Base-by-base conservation (phyloP, 1,140 invertebrate species). In the Phortica variegata region DNA sequence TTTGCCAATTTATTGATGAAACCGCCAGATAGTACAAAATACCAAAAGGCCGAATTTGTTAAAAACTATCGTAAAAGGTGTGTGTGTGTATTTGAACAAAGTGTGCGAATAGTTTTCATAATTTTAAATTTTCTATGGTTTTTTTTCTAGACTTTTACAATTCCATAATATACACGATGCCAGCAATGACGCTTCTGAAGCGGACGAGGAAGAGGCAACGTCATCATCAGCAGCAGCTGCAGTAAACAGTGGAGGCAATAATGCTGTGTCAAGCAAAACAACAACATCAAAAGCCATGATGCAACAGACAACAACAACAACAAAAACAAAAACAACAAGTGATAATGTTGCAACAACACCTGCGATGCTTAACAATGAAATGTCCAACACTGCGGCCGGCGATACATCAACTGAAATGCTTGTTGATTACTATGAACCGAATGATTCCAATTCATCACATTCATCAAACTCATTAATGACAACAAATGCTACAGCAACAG, bases 1-100 rank as follows among this genome's bases (percentile, higher is more conserved):
- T 91, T 87, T 72, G 85, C 84, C 43, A 82, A 85, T 37, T 62
- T 89, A 16, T 77, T 88, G 20, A 77, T 88, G 46, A 87, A 88
- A 43, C 79, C 79, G 10, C 72, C 77, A 6, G 66, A 81, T 49
- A 63, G 61, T 19, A 54, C 78, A 57, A 79, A 83, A 36, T 80
- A 79, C 18, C 80, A 81, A 51, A 82, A 83, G 43, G 77, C 78
- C 12, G 79, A 80, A 10, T 88, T 87, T 48, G 81, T 81, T 39
- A 82, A 79, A 55, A 83, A 82, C 47, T 89, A 90, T 68, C 79
- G 84, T n/a, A 84, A 83, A 61, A 83, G 83, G 85, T 87, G 58
- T 34, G 49, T 32, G 6, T 10, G 3, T 32, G 16, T 13, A 4
- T 13, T 19, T 18, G 5, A 37, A 16, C 18, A 26, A 15, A 34